Evolutionary conservation across 35 echinoderm and acorn worm genomes (phyloP), one percentile per base, ranked within the genome.

Genomic region (Acanthaster planci): DNA sequence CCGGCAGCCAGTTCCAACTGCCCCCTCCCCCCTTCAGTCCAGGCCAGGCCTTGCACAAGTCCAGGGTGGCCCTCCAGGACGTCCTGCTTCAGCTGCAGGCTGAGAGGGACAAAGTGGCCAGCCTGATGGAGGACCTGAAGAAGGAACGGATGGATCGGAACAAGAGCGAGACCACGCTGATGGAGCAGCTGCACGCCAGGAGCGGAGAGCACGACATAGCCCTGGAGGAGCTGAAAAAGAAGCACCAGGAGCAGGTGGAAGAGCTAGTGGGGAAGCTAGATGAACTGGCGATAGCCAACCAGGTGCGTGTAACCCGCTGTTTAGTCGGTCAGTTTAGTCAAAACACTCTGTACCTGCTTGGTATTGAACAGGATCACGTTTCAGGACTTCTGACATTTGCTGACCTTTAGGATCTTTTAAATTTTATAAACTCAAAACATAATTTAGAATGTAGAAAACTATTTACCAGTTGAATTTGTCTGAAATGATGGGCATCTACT

Each of bases 41-140:
- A 2, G 34, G 26, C 10, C 26, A 26, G 14, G 64, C 34, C 10
- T 14, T 72, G 30, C 18, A 72, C 21, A 72, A 72, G 34, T 31
- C 64, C 26, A 72, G 30, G 21, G 14, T 72, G 34, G 64, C 64
- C n/a, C 64, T 58, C 29, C 22, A 83, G 30, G 81, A 83, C 9
- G 27, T 83, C 53, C 18, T 83, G 38, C 27, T 37, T 18, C 81
- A 83, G 32, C 52, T 83, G 19, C 81, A 83, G 81, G 32, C 53
- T 7, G 81, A 81, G 47, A 40, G 81, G 7, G 81, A 59, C 37
- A 57, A 57, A 23, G 38, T 57, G 18, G 53, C 53, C 22, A 58
- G 56, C 21, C 27, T 83, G 51, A 58, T 57, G 53, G 81, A 36
- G 19, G 81, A 83, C 14, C 30, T 60, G 27, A 83, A 83, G 54